A percentile compares a stretch with the other conserved stretches of the same genome.
phyloP scores from a whole-genome alignment of 1,140 invertebrate genomes.

The Antheraea pernyi region DNA sequence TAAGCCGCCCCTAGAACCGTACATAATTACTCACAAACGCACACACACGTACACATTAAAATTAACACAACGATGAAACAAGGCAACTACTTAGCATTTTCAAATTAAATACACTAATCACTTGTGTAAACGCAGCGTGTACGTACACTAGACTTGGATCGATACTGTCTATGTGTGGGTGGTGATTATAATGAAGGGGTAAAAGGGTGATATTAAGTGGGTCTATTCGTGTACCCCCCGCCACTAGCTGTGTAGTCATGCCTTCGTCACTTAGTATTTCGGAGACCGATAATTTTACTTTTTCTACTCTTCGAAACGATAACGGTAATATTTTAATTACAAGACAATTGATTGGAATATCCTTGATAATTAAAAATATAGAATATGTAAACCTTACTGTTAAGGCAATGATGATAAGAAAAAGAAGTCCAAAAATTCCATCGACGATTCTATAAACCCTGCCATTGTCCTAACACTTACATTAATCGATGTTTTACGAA shows the following conservation, averaged over 20 bases:
- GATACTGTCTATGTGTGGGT: conserved; percentile 69
- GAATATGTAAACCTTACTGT: neutral
- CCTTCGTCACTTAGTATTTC: conserved; percentile 66
- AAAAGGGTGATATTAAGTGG: conserved; percentile 75
- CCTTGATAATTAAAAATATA: neutral
- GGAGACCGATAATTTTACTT: conserved; percentile 60
- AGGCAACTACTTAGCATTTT: conserved; percentile 78
- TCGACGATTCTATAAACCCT: too few relatives aligned
- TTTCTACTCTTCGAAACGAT: conserved; percentile 6
- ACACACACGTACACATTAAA: conserved; percentile 39
- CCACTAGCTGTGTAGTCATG: conserved; percentile 59
- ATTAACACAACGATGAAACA: conserved; percentile 64
- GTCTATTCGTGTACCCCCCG: conserved; percentile 67
- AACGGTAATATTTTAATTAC: neutral
- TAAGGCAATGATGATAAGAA: too few relatives aligned
- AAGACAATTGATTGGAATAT: neutral
- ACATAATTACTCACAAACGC: conserved; percentile 50
- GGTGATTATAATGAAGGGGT: conserved; percentile 76
- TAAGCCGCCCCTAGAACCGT: conserved; percentile 47
- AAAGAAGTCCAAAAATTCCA: too few relatives aligned
- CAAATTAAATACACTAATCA: conserved; percentile 79
- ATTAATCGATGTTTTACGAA: too few relatives aligned
- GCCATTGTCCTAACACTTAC: too few relatives aligned
- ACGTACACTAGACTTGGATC: conserved; percentile 52
- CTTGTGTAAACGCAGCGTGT: conserved; percentile 66